phyloP scores from a whole-genome alignment of 2,797 vertebrate species.

The Pantherophis vulpinus region DNA sequence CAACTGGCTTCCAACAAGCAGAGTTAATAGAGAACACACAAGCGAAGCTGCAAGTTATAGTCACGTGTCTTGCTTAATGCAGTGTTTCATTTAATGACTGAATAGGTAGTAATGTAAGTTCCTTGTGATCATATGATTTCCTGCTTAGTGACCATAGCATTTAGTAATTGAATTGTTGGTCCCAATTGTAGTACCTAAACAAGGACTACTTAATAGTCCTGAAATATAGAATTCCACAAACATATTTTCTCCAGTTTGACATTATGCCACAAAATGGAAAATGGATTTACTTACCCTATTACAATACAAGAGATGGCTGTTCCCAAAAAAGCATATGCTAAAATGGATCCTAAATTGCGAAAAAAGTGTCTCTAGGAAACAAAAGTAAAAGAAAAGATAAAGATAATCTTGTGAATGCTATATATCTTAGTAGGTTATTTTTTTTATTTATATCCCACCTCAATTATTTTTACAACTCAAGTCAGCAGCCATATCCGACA shows the following conservation, averaged over 20 bases:
- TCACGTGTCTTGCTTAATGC: not conserved
- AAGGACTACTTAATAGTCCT: not conserved
- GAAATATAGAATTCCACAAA: not conserved
- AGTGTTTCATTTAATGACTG: not conserved
- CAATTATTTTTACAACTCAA: not conserved
- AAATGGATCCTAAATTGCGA: slow-evolving; percentile 81
- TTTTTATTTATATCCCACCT: not conserved
- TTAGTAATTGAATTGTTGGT: not conserved
- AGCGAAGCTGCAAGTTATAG: not conserved
- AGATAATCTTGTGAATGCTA: not conserved
- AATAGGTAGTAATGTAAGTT: not conserved
- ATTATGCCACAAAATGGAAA: not conserved
- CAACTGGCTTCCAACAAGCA: not conserved
- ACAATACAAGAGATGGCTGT: slow-evolving; percentile 80
- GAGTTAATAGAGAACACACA: not conserved
- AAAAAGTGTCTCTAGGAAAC: slow-evolving; percentile 79
- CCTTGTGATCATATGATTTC: not conserved
- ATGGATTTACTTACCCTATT: slow-evolving; percentile 78
- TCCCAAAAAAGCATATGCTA: slow-evolving; percentile 82
- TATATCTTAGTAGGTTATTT: not conserved
- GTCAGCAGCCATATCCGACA: not conserved
- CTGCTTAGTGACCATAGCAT: not conserved
- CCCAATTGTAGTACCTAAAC: not conserved
- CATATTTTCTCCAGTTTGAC: not conserved
- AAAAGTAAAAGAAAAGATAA: slow-evolving; percentile 18